phyloP scores from a whole-genome alignment of 2,797 vertebrate genomes.

The Neosilurus mollespiculum region DNA sequence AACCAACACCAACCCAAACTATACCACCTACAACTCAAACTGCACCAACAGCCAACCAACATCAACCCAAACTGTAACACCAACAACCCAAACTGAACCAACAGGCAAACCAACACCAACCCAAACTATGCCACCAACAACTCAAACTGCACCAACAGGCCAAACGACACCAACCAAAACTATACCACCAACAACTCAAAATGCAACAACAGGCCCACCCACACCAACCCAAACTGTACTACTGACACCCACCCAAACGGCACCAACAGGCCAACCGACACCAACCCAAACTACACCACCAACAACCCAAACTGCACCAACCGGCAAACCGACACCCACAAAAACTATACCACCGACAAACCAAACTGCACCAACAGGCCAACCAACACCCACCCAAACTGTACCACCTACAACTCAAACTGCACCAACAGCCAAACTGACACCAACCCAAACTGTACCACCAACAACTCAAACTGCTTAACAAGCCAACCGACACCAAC shows the following conservation, averaged over 20 bases:
- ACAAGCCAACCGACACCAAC: neutral
- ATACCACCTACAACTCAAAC: too few relatives aligned
- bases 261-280: too few relatives aligned
- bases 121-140: neutral
- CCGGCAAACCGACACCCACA: neutral
- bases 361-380: neutral
- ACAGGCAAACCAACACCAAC: neutral
- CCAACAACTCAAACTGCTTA: neutral
- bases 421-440: neutral
- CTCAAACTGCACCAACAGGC: neutral
- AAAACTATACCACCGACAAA: constrained; percentile 1
- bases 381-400: neutral
- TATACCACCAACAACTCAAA: neutral
- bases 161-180: neutral
- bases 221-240: neutral
- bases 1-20: too few relatives aligned
- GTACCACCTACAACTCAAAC: neutral
- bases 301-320: constrained; percentile 7
- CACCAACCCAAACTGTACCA: too few relatives aligned
- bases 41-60: too few relatives aligned
- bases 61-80: too few relatives aligned
- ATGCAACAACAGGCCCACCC: too few relatives aligned
- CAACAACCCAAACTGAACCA: too few relatives aligned
- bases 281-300: neutral
- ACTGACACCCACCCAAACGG: neutral